Conservation (phyloP, 2,113 vertebrate genomes). For the Hucho hucho region DNA sequence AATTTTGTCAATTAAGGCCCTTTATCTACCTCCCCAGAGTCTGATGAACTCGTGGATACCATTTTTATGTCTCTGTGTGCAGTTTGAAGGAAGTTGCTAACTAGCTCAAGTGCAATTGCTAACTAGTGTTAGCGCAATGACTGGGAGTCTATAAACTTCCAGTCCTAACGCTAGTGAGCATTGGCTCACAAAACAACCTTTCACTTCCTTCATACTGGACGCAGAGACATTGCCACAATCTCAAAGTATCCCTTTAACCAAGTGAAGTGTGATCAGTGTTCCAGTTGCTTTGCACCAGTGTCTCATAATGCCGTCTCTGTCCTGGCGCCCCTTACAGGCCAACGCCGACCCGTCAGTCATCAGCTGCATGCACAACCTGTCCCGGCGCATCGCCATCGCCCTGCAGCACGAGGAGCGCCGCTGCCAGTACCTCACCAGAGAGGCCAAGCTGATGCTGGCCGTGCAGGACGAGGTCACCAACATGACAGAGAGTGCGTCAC, state of each 20-base stretch:
- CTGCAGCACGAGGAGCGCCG: constrained; percentile 95
- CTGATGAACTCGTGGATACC: no score
- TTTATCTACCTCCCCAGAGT: no score
- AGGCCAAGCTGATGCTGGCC: constrained; percentile 95
- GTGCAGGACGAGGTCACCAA: constrained; percentile 94
- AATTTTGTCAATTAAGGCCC: no score
- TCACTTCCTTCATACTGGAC: no score
- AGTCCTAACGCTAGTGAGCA: no score
- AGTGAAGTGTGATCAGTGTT: background rate
- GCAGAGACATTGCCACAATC: background rate
- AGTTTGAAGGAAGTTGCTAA: no score
- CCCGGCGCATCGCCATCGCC: constrained; percentile 89
- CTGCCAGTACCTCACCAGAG: constrained; percentile 94
- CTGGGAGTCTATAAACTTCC: no score
- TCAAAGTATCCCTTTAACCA: background rate
- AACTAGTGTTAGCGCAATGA: no score
- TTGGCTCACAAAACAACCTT: no score
- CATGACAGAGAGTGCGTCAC: constrained; percentile 84
- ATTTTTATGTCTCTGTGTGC: no score
- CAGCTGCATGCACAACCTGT: constrained; percentile 92
- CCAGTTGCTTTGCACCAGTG: background rate
- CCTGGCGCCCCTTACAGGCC: constrained; percentile 71
- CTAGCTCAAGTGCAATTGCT: no score
- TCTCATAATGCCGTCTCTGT: no score
- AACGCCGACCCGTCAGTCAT: constrained; percentile 92